These are phyloP conservation scores for Ptychadena robeensis DNA, from an alignment of 2,797 vertebrate species.

Conservation along the genomic window DNA sequence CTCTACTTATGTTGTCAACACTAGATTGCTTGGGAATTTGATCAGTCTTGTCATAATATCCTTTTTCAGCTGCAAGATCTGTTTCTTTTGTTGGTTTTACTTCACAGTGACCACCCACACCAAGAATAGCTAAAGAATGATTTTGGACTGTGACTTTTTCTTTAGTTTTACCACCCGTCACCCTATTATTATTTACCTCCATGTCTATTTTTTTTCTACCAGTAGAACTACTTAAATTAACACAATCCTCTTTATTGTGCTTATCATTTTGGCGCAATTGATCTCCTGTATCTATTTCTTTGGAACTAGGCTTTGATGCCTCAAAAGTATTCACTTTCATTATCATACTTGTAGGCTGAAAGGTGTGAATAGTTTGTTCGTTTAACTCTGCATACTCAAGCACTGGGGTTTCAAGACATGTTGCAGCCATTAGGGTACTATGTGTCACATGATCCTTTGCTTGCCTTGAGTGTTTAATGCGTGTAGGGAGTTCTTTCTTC, in stretches of 20 bases:
- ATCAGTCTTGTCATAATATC: neutral
- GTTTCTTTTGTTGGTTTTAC: neutral
- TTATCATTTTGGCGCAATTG: neutral
- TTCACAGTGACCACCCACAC: neutral
- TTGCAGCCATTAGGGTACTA: slow-evolving; percentile 66
- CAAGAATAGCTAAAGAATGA: neutral
- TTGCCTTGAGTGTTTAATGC: slow-evolving; percentile 65
- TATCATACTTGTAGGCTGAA: slow-evolving; percentile 65
- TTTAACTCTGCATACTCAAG: slow-evolving; percentile 68
- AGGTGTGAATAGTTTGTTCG: slow-evolving; percentile 64
- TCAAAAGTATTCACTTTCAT: neutral
- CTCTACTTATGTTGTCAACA: neutral
- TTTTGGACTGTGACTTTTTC: neutral
- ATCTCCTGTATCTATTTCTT: neutral
- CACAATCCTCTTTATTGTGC: neutral
- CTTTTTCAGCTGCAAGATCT: neutral
- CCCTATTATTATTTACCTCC: neutral
- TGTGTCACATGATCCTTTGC: slow-evolving; percentile 66
- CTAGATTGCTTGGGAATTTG: neutral
- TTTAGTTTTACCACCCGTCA: neutral
- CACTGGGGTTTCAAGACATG: slow-evolving; percentile 67
- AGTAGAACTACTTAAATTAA: neutral
- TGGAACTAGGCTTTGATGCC: neutral
- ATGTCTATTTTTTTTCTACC: neutral
- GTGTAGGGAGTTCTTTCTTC: slow-evolving; percentile 40